A percentile compares a stretch with the other conserved stretches of the same genome.
Evolutionary conservation across 2,113 vertebrate genomes (phyloP).

Genomic region (Lepus europaeus): DNA sequence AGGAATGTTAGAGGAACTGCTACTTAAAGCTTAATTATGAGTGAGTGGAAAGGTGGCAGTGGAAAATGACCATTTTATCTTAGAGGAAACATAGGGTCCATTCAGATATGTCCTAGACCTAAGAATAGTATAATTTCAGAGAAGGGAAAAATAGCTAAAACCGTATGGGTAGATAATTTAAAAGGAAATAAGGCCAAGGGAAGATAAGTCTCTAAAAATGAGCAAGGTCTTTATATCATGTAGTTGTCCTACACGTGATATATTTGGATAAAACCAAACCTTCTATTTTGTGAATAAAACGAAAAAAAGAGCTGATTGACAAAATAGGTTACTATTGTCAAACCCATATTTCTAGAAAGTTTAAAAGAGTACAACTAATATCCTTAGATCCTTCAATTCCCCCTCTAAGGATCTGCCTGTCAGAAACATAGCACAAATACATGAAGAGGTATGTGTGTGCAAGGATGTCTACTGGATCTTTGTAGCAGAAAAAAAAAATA

Average conservation of each 20-base stretch:
- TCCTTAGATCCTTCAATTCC: background rate
- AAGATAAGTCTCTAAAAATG: constrained; percentile 35
- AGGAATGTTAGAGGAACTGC: background rate
- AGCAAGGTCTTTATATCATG: background rate
- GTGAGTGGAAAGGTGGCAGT: background rate
- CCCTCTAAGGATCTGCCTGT: background rate
- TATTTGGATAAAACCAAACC: constrained; percentile 10
- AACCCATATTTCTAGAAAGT: background rate
- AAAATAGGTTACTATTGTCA: background rate
- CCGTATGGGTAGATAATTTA: background rate
- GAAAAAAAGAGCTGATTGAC: background rate
- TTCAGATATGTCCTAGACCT: background rate
- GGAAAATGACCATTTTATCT: background rate
- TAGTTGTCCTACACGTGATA: background rate
- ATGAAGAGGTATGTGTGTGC: background rate
- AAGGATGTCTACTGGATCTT: background rate
- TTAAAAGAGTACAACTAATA: background rate
- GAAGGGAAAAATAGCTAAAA: background rate
- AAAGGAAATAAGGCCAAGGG: background rate
- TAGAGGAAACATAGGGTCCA: constrained; percentile 21
- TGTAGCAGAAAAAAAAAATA: background rate
- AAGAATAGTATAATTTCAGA: constrained; percentile 47
- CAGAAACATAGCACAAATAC: background rate
- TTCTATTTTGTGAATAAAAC: background rate
- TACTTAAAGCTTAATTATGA: background rate